Conservation (phyloP, 1,140 invertebrate genomes). For the Temnothorax curvispinosus region DNA sequence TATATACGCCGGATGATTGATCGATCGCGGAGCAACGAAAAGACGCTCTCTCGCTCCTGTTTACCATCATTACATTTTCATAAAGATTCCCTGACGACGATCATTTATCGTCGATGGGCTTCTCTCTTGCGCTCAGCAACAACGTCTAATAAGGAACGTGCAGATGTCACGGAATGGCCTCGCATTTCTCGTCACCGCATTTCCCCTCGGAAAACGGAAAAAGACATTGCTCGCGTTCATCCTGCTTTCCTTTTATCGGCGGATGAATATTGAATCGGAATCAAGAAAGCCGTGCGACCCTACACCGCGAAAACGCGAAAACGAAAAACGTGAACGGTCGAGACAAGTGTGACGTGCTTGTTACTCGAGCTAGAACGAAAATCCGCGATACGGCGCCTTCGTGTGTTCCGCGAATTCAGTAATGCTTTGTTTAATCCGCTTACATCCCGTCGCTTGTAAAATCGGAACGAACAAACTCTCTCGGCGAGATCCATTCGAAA, state of each 20-base stretch:
- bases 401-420: not conserved
- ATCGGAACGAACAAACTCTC: conserved; percentile 9
- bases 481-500: conserved; percentile 8
- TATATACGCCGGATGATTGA: not conserved
- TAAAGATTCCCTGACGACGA: not conserved
- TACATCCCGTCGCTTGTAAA: conserved; percentile 41
- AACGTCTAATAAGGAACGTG: conserved; percentile 24
- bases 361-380: conserved; percentile 5
- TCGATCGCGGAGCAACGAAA: not conserved
- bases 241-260: not conserved
- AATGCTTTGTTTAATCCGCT: conserved; percentile 53
- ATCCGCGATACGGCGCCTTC: not conserved
- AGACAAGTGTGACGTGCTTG: conserved; percentile 21
- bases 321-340: not conserved
- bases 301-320: not conserved
- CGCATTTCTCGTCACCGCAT: not conserved
- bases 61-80: conserved; percentile 31
- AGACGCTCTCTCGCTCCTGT: not conserved
- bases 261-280: not conserved
- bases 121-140: not conserved
- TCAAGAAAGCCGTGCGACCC: not conserved
- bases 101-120: not conserved
- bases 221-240: not conserved
- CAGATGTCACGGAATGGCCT: not conserved
- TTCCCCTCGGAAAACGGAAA: not conserved